Evolutionary conservation across 2,113 vertebrate species (phyloP).

Genomic region (Shinisaurus crocodilurus): DNA sequence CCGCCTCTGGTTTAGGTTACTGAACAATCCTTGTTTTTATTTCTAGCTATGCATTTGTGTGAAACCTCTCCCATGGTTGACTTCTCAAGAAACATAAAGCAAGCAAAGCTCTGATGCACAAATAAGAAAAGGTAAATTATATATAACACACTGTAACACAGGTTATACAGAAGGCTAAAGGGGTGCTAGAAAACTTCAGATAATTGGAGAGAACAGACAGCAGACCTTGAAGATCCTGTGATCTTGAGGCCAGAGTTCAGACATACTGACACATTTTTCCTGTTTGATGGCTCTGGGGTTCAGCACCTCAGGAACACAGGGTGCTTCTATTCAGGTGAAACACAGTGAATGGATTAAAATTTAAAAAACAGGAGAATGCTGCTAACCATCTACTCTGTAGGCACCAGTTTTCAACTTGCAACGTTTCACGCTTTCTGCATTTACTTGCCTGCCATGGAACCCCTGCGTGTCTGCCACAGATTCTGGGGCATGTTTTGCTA

Average conservation of each 20-base stretch:
- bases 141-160: not conserved
- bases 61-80: not conserved
- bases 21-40: constrained; percentile 13
- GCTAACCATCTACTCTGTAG: not conserved
- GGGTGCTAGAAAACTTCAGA: not conserved
- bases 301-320: not conserved
- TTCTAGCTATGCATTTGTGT: constrained; percentile 16
- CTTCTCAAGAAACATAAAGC: not conserved
- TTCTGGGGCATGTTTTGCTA: not conserved
- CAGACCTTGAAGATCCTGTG: not conserved
- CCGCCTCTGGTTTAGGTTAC: too few species aligned
- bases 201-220: not conserved
- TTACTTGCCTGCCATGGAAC: not conserved
- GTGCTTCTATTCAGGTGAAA: not conserved
- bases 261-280: not conserved
- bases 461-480: not conserved
- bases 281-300: not conserved
- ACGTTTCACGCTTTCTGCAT: not conserved
- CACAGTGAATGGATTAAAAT: not conserved
- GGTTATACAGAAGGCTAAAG: not conserved
- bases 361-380: not conserved
- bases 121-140: constrained; percentile 26
- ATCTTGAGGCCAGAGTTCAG: not conserved
- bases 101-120: not conserved
- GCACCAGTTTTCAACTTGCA: not conserved